These are phyloP conservation scores for Pheosia gnoma DNA, from an alignment of 2,888 invertebrate genomes.

Conservation along the genomic window DNA sequence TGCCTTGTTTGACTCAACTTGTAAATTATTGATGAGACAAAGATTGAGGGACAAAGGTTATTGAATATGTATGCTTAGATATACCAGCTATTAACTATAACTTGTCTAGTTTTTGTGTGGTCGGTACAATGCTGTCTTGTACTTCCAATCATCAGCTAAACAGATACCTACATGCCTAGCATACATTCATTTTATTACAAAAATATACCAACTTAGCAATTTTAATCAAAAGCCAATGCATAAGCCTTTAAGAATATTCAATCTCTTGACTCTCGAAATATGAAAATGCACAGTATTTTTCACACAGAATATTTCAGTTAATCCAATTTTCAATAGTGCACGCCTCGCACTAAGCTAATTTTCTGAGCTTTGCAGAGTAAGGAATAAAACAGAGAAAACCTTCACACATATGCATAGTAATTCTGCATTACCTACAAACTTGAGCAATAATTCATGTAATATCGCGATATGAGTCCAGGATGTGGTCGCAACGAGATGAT, in stretches of 20 bases:
- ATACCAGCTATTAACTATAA: background rate
- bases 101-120: background rate
- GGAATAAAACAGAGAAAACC: background rate
- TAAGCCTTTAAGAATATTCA: too few relatives aligned
- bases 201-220: too few relatives aligned
- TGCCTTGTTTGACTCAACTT: conserved; percentile 17
- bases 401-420: background rate
- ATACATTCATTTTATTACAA: too few relatives aligned
- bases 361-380: background rate
- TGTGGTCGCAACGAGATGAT: background rate
- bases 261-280: too few relatives aligned
- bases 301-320: background rate
- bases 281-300: too few relatives aligned
- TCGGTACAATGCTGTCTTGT: too few relatives aligned
- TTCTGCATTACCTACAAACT: background rate
- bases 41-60: background rate
- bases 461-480: background rate
- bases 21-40: conserved; percentile 31
- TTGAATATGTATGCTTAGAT: background rate
- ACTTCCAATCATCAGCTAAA: too few relatives aligned
- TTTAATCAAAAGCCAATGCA: too few relatives aligned
- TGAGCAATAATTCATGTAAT: background rate
- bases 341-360: background rate
- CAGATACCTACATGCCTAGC: too few relatives aligned
- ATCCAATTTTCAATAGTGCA: background rate